A percentile compares a stretch with the other conserved stretches of the same genome.
Evolutionary conservation across 2,888 invertebrate species (phyloP).

Genomic region (Stomorhina lunata): DNA sequence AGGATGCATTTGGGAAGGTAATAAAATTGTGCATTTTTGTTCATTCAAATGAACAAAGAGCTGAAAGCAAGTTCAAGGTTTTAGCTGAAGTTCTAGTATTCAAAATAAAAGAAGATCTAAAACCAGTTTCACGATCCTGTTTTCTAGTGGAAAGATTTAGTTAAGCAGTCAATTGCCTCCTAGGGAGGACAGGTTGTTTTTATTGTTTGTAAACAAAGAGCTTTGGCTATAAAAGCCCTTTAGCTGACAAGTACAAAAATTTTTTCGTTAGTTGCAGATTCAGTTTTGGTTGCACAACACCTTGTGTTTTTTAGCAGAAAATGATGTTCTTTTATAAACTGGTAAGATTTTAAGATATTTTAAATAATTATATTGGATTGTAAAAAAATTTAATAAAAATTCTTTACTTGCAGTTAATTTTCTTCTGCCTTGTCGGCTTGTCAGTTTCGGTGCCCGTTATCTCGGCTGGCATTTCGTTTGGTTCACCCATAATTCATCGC

Average conservation of each 20-base stretch:
- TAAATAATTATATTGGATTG: not conserved
- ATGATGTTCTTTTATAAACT: constrained; percentile 36
- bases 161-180: not conserved
- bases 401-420: constrained; percentile 43
- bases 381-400: not conserved
- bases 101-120: not conserved
- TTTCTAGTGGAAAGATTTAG: not conserved
- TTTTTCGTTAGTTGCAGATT: constrained; percentile 36
- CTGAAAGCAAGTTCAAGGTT: constrained; percentile 37
- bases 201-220: not conserved
- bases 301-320: not conserved
- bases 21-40: not conserved
- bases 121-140: constrained; percentile 8
- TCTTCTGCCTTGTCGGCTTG: constrained; percentile 14
- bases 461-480: constrained; percentile 61
- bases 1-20: not conserved
- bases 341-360: constrained; percentile 6
- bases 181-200: not conserved
- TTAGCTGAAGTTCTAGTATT: not conserved
- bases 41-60: not conserved
- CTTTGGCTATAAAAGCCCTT: constrained; percentile 21
- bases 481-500: constrained; percentile 43
- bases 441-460: constrained; percentile 44
- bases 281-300: constrained; percentile 18
- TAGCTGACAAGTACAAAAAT: not conserved